Evolutionary conservation across 2,888 invertebrate species (phyloP).

Genomic region (Sminthurides aquaticus): DNA sequence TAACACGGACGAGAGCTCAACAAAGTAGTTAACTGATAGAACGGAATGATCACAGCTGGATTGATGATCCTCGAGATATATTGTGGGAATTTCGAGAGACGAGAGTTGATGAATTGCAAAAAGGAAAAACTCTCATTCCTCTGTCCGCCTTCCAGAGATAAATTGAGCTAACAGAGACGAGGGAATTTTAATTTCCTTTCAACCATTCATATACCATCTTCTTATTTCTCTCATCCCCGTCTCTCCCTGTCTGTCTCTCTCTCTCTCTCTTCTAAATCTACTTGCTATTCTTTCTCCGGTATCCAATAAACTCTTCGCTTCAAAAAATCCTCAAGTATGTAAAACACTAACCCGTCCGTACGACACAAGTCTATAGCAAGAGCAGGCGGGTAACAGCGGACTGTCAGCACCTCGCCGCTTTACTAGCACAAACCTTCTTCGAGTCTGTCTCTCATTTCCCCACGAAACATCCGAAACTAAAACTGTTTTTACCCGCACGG

Average conservation of each 20-base stretch:
- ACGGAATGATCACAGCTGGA: slow-evolving; percentile 36
- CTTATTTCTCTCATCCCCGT: slow-evolving; percentile 18
- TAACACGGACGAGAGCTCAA: too few species aligned
- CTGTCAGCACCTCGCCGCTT: too few species aligned
- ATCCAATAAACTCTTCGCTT: not conserved
- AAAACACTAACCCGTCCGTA: too few species aligned
- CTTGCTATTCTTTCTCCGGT: not conserved
- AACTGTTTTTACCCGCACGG: too few species aligned
- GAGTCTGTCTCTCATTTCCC: too few species aligned
- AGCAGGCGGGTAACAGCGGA: too few species aligned
- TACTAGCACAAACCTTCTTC: too few species aligned
- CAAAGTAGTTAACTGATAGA: slow-evolving; percentile 9
- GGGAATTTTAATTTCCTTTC: slow-evolving; percentile 44
- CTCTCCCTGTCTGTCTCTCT: slow-evolving; percentile 16
- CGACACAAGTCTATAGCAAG: too few species aligned
- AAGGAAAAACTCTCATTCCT: slow-evolving; percentile 44
- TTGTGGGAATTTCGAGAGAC: slow-evolving; percentile 42
- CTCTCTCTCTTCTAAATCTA: slow-evolving; percentile 16
- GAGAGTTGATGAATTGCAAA: slow-evolving; percentile 44
- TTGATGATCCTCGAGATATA: slow-evolving; percentile 44
- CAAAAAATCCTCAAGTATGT: too few species aligned
- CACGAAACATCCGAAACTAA: too few species aligned
- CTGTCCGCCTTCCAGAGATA: slow-evolving; percentile 42
- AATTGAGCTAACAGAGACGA: slow-evolving; percentile 40
- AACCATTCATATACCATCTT: slow-evolving; percentile 13